Percentiles rank a stretch among this genome's conserved stretches.
phyloP scores from a whole-genome alignment of 2,888 invertebrate genomes.

The Agrotis exclamationis region DNA sequence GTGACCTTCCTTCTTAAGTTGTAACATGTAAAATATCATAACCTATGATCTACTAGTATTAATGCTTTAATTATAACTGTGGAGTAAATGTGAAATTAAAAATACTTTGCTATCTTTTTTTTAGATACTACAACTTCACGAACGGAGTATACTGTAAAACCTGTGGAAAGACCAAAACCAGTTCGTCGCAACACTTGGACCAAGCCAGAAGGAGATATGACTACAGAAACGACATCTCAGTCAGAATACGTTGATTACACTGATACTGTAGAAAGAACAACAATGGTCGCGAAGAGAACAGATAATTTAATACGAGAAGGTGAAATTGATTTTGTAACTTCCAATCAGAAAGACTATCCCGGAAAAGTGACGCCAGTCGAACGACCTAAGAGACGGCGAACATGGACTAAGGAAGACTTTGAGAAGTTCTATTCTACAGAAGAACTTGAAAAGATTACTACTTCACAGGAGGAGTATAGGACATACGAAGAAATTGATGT shows the following conservation, averaged over 20 bases:
- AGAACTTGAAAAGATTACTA: constrained; percentile 91
- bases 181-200: constrained; percentile 95
- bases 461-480: constrained; percentile 93
- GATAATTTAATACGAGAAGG: constrained; percentile 94
- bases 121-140: constrained; percentile 94
- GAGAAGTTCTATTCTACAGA: constrained; percentile 93
- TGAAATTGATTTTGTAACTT: constrained; percentile 93
- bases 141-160: constrained; percentile 93
- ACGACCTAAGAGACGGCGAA: constrained; percentile 92
- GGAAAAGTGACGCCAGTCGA: constrained; percentile 91
- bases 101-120: constrained; percentile 56
- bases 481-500: constrained; percentile 92
- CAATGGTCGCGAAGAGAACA: constrained; percentile 90
- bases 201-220: constrained; percentile 94
- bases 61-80: not conserved
- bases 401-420: constrained; percentile 94
- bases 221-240: constrained; percentile 93
- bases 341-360: constrained; percentile 92
- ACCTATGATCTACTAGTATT: too few relatives aligned
- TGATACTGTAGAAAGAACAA: constrained; percentile 91
- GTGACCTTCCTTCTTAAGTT: too few relatives aligned
- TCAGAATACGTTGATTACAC: constrained; percentile 93
- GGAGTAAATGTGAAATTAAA: not conserved
- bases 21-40: too few relatives aligned
- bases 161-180: constrained; percentile 92